Conservation (phyloP, 2,888 invertebrate species). For the Tortricodes alternella region DNA sequence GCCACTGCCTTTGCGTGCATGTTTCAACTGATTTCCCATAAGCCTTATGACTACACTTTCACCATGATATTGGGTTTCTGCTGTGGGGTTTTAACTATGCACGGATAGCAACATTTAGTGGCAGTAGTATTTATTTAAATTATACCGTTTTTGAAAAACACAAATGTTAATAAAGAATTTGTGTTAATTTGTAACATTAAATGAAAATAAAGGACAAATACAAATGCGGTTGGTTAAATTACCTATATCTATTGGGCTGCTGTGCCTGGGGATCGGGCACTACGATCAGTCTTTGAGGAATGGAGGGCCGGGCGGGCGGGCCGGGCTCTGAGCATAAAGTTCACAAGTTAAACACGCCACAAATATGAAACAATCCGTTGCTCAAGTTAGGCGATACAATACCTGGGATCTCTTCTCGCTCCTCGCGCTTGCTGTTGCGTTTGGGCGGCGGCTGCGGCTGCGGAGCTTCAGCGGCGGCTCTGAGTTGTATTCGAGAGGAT, state of each 20-base stretch:
- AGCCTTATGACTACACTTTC: too few relatives aligned
- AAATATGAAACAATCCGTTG: not conserved
- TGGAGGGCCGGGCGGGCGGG: constrained; percentile 93
- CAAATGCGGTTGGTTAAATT: constrained; percentile 33
- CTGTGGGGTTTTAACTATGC: not conserved
- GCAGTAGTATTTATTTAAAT: not conserved
- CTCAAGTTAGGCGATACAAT: constrained; percentile 43
- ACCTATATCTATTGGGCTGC: constrained; percentile 85
- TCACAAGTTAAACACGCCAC: constrained; percentile 9
- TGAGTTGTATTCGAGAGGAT: constrained; percentile 76
- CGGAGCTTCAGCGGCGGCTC: constrained; percentile 82
- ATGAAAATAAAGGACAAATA: not conserved
- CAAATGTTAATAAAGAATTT: not conserved
- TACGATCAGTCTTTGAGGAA: constrained; percentile 95
- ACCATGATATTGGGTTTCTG: too few relatives aligned
- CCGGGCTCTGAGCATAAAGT: constrained; percentile 86
- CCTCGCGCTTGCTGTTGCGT: constrained; percentile 81
- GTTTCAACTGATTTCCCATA: too few relatives aligned
- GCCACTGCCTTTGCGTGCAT: too few relatives aligned
- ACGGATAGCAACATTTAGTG: not conserved
- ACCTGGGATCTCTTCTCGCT: constrained; percentile 84
- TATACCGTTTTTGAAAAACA: not conserved
- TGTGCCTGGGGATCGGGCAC: constrained; percentile 94
- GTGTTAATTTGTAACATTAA: not conserved
- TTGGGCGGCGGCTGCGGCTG: constrained; percentile 84